phyloP scores from a whole-genome alignment of 2,888 invertebrate species.

The Acanthosoma haemorrhoidale region DNA sequence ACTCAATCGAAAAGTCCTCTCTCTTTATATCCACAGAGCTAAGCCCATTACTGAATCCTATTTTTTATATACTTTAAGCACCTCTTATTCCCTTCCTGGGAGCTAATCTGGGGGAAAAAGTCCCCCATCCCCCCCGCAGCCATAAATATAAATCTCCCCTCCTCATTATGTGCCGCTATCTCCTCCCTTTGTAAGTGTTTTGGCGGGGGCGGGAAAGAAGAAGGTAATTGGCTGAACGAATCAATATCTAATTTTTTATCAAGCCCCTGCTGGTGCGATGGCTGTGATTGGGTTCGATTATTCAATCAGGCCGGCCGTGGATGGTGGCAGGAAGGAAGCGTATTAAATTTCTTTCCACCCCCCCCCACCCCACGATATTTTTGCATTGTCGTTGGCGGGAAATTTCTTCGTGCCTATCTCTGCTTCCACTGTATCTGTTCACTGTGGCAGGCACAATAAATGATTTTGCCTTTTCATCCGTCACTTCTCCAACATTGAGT shows the following conservation, averaged over 20 bases:
- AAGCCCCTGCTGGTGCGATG: neutral
- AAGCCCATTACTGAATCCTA: no score
- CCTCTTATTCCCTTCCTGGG: neutral
- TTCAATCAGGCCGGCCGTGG: conserved; percentile 21
- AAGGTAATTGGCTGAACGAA: conserved; percentile 5
- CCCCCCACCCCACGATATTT: no score
- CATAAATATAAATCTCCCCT: conserved; percentile 4
- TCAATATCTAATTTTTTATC: conserved; percentile 13
- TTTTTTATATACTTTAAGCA: neutral
- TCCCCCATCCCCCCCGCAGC: no score
- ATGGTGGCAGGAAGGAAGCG: conserved; percentile 25
- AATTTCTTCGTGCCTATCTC: neutral
- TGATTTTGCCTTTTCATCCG: neutral
- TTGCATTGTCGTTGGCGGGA: neutral
- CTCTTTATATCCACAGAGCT: no score
- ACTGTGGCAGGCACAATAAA: neutral
- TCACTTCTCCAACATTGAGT: no score
- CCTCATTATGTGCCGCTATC: conserved; percentile 9
- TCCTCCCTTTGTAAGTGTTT: neutral
- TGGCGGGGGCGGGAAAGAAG: neutral
- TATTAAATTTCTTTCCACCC: conserved; percentile 21
- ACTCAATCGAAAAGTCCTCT: no score
- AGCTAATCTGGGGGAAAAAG: neutral
- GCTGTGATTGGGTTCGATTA: neutral
- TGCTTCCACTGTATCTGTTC: neutral